phyloP scores from a whole-genome alignment of 1,140 invertebrate genomes.

The Penaeus japonicus region DNA sequence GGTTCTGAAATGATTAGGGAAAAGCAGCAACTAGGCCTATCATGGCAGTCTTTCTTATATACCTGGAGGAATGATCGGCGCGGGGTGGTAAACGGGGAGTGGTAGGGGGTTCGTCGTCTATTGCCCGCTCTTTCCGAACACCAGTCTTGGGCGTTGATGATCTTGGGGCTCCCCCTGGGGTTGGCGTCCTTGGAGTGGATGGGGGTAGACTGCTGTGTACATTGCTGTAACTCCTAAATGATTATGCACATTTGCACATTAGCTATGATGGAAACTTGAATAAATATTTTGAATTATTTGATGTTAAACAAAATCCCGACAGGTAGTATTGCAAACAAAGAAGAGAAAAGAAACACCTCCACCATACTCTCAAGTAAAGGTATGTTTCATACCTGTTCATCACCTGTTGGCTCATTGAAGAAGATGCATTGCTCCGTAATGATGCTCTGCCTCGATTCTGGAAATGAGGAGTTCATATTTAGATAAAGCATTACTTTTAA shows the following conservation, averaged over 20 bases:
- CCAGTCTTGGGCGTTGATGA: constrained; percentile 36
- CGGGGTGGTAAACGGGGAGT: constrained; percentile 43
- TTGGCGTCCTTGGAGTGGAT: constrained; percentile 50
- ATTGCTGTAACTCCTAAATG: constrained; percentile 40
- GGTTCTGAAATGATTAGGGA: too few species aligned
- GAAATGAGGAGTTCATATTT: neutral
- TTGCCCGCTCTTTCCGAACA: constrained; percentile 28
- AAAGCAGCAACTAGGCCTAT: too few species aligned
- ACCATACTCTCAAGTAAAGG: neutral
- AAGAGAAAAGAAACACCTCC: neutral
- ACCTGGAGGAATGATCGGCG: constrained; percentile 36
- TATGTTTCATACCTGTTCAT: constrained; percentile 32
- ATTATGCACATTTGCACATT: neutral
- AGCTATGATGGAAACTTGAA: neutral
- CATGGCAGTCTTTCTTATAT: neutral
- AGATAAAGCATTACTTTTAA: neutral
- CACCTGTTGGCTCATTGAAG: constrained; percentile 37
- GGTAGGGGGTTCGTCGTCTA: constrained; percentile 39
- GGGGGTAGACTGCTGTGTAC: constrained; percentile 37
- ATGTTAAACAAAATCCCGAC: too few species aligned
- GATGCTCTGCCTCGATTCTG: constrained; percentile 45
- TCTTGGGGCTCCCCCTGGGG: constrained; percentile 28
- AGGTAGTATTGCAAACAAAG: neutral
- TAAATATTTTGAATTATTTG: neutral
- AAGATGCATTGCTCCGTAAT: constrained; percentile 24